Conservation (phyloP, 2,888 invertebrate species). For the Temnothorax rugatulus region DNA sequence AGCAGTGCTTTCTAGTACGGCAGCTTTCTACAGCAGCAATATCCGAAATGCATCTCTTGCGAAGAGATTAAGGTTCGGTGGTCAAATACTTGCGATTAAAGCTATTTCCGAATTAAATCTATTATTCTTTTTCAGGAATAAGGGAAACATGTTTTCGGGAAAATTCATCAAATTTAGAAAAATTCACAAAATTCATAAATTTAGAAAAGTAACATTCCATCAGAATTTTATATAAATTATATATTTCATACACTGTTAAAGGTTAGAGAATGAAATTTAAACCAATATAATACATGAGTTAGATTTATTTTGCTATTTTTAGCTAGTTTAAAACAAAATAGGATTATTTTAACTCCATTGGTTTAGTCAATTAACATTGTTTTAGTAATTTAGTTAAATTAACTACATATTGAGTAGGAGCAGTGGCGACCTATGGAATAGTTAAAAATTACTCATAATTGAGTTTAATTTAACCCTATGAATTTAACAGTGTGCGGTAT, state of each 20-base stretch:
- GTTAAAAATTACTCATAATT: too few species aligned
- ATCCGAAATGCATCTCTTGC: neutral
- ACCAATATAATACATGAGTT: too few species aligned
- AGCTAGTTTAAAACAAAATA: too few species aligned
- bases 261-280: too few species aligned
- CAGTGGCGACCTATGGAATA: too few species aligned
- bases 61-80: neutral
- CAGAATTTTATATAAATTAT: conserved; percentile 2
- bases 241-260: conserved; percentile 1
- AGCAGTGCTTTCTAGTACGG: neutral
- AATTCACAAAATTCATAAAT: neutral
- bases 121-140: neutral
- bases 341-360: too few species aligned
- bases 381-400: too few species aligned
- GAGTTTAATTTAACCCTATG: too few species aligned
- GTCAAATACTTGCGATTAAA: neutral
- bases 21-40: neutral
- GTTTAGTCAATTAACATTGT: too few species aligned
- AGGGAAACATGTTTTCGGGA: neutral
- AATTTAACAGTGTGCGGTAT: too few species aligned
- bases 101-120: neutral
- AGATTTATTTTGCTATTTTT: too few species aligned
- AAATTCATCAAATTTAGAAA: neutral
- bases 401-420: too few species aligned
- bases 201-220: neutral